phyloP scores from a whole-genome alignment of 2,797 vertebrate species.

The Pangasius sanitwongsei region DNA sequence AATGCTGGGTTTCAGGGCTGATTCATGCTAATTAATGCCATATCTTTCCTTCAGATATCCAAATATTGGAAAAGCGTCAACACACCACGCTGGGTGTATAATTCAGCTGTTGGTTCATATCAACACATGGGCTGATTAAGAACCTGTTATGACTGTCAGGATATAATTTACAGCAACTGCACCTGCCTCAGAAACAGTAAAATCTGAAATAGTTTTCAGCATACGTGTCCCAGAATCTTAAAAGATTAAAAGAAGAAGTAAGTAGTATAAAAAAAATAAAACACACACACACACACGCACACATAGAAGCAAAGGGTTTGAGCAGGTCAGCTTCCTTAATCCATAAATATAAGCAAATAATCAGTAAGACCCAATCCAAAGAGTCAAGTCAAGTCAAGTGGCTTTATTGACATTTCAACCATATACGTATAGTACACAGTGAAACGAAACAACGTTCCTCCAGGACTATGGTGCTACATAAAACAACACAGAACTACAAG shows the following conservation, averaged over 20 bases:
- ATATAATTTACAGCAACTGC: neutral
- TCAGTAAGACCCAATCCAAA: neutral
- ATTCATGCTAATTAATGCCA: conserved; percentile 6
- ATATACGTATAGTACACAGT: too few relatives aligned
- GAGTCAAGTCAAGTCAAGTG: too few relatives aligned
- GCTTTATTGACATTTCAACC: too few relatives aligned
- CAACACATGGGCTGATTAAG: neutral
- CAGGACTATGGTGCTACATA: too few relatives aligned
- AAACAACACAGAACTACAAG: too few relatives aligned
- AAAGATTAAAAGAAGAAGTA: neutral
- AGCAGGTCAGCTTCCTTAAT: neutral
- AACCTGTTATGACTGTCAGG: neutral
- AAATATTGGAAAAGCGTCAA: conserved; percentile 1
- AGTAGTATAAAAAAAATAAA: neutral
- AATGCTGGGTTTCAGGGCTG: neutral
- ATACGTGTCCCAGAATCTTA: neutral
- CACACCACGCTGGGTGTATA: neutral
- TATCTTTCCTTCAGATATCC: neutral
- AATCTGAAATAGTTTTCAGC: neutral
- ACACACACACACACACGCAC: too few relatives aligned
- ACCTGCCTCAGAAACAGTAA: neutral
- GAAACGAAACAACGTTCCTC: too few relatives aligned
- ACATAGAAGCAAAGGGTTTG: neutral
- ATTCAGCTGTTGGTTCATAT: neutral
- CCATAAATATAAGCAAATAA: neutral